Base-by-base conservation (phyloP, 2,888 invertebrate genomes). In the Zaprionus bogoriensis region DNA sequence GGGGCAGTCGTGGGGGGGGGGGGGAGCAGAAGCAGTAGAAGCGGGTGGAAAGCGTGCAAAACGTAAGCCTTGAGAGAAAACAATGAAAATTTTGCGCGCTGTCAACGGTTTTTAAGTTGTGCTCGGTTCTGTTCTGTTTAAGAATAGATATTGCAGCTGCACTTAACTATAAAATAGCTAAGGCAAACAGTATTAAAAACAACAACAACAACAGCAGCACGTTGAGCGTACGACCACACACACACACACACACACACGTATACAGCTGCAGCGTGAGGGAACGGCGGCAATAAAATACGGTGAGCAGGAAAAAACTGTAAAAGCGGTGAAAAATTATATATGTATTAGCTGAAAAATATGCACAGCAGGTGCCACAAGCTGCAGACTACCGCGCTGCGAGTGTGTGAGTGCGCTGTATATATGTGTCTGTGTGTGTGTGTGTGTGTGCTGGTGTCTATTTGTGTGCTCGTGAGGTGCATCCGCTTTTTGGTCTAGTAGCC, bases 131-230 rank as follows among this genome's bases (percentile, higher is more conserved):
- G 20, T 17, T 12, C 23, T 53, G 65, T 70, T 74, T 73, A 67
- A 57, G 75, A 66, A 75, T 65, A 67, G 59, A 66, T 79, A 74
- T 75, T 69, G 63, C 71, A 84, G 85, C 68, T 84, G 85, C 80
- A 84, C 80, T 80, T 84, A 75, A 72, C 71, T 69, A 83, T 83
- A 81, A 85, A 83, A 86, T 76, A 79, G 83, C 81, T 72, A 68
- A 79, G 60, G 80, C 71, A 85, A 81, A 85, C 83, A 71, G 76
- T 79, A 81, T 75, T 76, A 79, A 74, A 85, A 79, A 76, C 57
- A 72, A 76, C 12, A 28, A 17, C 32, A 17, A 9, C 32, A 9
- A 7, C 10, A 9, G 7, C 7, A 79, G 57, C 67, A 55, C 23
- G 52, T 48, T 53, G 48, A 45, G 54, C 63, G 53, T 20, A 55